A percentile compares a stretch with the other conserved stretches of the same genome.
Conservation (phyloP, 2,888 invertebrate genomes). For the Anagyrus pseudococci region DNA sequence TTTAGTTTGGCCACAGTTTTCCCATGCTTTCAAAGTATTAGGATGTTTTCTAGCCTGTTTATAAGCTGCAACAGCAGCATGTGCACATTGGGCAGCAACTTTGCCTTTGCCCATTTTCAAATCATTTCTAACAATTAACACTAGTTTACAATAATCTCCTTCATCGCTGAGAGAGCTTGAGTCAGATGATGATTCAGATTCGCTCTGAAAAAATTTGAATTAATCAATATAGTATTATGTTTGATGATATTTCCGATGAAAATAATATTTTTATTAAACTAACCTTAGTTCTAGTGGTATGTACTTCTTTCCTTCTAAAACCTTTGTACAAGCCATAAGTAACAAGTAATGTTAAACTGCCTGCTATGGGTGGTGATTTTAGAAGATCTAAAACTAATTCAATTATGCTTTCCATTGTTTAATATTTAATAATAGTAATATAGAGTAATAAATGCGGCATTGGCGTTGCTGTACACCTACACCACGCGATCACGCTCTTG, state of each 20-base stretch:
- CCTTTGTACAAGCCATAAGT: slow-evolving; percentile 32
- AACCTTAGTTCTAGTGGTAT: too few species aligned
- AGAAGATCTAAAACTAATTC: slow-evolving; percentile 24
- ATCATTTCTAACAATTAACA: slow-evolving; percentile 86
- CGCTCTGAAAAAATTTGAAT: slow-evolving; percentile 11
- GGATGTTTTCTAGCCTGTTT: slow-evolving; percentile 74
- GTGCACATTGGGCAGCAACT: slow-evolving; percentile 92
- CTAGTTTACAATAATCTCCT: slow-evolving; percentile 72
- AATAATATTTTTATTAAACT: too few species aligned
- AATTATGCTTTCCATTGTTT: slow-evolving; percentile 12
- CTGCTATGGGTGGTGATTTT: slow-evolving; percentile 16
- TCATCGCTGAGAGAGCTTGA: slow-evolving; percentile 11
- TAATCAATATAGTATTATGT: neutral
- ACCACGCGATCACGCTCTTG: too few species aligned
- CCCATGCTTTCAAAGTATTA: slow-evolving; percentile 70
- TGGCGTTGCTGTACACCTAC: too few species aligned
- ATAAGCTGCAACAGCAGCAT: slow-evolving; percentile 89
- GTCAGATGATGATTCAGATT: slow-evolving; percentile 12
- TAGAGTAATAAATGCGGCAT: slow-evolving; percentile 11
- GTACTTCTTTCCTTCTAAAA: slow-evolving; percentile 28
- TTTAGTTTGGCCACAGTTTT: slow-evolving; percentile 82
- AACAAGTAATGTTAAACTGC: slow-evolving; percentile 29
- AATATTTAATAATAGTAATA: slow-evolving; percentile 3
- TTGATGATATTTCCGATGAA: neutral
- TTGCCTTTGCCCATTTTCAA: slow-evolving; percentile 96